Percentiles rank a stretch among this genome's conserved stretches.
Conservation (phyloP, 2,113 vertebrate genomes). For the Gracilinanus agilis region DNA sequence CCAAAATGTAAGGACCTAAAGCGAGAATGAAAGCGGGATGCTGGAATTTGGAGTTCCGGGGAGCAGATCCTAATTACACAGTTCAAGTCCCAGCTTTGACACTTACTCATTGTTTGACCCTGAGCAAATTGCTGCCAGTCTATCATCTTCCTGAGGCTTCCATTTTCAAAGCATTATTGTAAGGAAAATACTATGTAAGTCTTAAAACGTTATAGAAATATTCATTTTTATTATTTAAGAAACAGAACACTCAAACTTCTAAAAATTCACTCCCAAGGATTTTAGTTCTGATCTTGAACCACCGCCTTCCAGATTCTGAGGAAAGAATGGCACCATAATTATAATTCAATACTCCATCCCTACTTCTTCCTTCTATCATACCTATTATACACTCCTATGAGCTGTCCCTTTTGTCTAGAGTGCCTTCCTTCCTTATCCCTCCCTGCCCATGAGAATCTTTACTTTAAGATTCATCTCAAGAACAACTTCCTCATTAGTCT, state of each 20-base stretch:
- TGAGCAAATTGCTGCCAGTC: neutral
- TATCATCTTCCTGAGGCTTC: neutral
- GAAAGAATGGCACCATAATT: neutral
- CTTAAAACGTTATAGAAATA: neutral
- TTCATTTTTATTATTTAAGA: neutral
- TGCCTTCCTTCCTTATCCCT: neutral
- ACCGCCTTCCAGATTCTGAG: neutral
- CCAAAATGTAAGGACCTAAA: too few species aligned
- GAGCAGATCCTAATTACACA: too few species aligned
- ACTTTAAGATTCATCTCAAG: neutral
- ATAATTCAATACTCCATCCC: neutral
- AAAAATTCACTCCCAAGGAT: neutral
- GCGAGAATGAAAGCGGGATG: too few species aligned
- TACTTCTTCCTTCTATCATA: neutral
- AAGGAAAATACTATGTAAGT: neutral
- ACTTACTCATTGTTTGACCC: neutral
- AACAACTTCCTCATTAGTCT: neutral
- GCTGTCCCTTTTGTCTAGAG: neutral
- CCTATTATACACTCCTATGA: neutral
- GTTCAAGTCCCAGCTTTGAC: neutral
- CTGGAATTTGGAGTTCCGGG: too few species aligned
- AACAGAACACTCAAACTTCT: neutral
- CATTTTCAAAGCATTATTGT: neutral
- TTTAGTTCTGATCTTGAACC: neutral
- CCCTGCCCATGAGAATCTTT: neutral